Percentiles rank a stretch among this genome's conserved stretches.
Conservation (phyloP, 2,797 vertebrate species). For the Muscicapa comitata region DNA sequence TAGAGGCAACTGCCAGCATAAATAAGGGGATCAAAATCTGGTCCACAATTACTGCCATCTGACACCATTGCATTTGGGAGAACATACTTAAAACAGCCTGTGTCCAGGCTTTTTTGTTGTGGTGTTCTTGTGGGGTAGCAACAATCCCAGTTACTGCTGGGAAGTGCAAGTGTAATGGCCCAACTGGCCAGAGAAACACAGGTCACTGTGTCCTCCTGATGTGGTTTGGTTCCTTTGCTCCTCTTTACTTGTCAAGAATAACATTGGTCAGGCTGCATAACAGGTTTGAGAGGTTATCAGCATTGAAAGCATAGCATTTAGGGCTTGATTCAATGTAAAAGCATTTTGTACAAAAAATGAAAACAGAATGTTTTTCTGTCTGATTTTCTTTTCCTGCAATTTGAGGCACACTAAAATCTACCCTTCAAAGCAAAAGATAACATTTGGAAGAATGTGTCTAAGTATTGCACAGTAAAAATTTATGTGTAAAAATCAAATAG, state of each 20-base stretch:
- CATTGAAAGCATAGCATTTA: neutral
- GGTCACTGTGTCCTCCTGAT: neutral
- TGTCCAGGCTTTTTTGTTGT: conserved; percentile 23
- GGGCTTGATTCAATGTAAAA: neutral
- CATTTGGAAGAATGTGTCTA: neutral
- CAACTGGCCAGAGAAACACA: neutral
- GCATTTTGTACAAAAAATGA: neutral
- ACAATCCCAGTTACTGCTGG: neutral
- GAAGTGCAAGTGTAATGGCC: neutral
- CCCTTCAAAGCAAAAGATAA: neutral
- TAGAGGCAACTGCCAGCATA: conserved; percentile 22
- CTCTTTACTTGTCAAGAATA: neutral
- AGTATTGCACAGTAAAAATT: neutral
- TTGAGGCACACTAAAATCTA: neutral
- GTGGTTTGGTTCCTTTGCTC: neutral
- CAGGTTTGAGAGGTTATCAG: neutral
- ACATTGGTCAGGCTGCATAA: neutral
- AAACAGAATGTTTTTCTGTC: neutral
- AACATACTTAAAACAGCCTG: conserved; percentile 26
- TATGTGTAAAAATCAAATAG: neutral
- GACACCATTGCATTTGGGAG: conserved; percentile 43
- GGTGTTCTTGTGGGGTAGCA: neutral
- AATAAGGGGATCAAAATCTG: conserved; percentile 56
- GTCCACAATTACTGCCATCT: conserved; percentile 51
- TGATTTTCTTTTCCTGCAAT: neutral